Evolutionary conservation across 2,797 vertebrate species (phyloP).

Genomic region (Halcyon leucocephala): DNA sequence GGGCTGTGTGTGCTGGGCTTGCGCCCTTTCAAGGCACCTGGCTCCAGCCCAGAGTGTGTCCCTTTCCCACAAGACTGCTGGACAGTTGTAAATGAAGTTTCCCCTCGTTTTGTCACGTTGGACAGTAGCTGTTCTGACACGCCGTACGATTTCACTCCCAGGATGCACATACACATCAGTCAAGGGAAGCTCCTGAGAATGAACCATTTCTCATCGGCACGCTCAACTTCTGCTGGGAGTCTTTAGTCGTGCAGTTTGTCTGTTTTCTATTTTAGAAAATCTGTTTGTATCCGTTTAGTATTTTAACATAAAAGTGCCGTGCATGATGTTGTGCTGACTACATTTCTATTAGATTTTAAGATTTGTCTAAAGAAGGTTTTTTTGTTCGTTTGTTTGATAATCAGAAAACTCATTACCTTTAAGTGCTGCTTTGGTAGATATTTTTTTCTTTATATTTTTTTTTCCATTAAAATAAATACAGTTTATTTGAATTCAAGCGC

Average conservation of each 20-base stretch:
- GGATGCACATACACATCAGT: fast-evolving
- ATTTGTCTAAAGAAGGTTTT: background rate
- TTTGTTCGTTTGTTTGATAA: background rate
- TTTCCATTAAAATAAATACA: background rate
- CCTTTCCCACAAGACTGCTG: background rate
- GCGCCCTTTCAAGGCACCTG: background rate
- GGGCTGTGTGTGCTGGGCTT: background rate
- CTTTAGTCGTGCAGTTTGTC: background rate
- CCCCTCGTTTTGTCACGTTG: background rate
- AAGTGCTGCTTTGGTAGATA: background rate
- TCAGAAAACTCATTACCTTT: background rate
- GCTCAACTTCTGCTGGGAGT: background rate
- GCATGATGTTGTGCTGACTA: background rate
- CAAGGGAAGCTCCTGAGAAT: background rate
- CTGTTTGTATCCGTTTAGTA: background rate
- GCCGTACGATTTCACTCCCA: fast-evolving
- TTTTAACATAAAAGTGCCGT: background rate
- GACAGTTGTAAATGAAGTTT: background rate
- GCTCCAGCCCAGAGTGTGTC: background rate
- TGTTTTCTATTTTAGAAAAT: background rate
- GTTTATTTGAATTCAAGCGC: constrained; percentile 5
- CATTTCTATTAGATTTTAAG: background rate
- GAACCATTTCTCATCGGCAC: fast-evolving
- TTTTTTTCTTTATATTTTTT: background rate
- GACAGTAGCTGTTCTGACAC: background rate